Evolutionary conservation across 1,140 invertebrate genomes (phyloP).

Genomic region (Sipha flava): DNA sequence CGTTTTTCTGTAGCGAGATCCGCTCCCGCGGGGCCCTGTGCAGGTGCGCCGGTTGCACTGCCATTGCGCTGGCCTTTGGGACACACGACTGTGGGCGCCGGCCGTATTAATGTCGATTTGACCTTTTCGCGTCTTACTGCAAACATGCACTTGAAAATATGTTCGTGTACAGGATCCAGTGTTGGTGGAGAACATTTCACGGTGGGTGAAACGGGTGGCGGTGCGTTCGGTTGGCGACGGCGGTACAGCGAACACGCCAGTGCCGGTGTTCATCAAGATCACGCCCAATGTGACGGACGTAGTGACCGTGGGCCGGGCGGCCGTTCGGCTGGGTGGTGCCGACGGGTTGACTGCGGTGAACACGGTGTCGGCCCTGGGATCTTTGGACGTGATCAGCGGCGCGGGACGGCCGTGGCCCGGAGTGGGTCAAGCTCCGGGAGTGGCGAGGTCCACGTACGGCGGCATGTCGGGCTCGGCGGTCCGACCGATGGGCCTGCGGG

Average conservation of each 20-base stretch:
- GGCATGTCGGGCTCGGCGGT: slow-evolving; percentile 94
- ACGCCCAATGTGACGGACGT: slow-evolving; percentile 98
- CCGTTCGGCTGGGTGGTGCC: slow-evolving; percentile 65
- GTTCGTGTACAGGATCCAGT: slow-evolving; percentile 66
- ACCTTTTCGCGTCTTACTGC: too few species aligned
- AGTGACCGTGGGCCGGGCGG: slow-evolving; percentile 77
- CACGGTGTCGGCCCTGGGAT: slow-evolving; percentile 90
- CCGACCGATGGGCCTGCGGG: slow-evolving; percentile 80
- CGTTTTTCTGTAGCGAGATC: too few species aligned
- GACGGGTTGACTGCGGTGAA: slow-evolving; percentile 95
- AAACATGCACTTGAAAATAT: too few species aligned
- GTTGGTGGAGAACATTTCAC: slow-evolving; percentile 79
- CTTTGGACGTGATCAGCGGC: slow-evolving; percentile 63
- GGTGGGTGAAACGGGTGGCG: slow-evolving; percentile 75
- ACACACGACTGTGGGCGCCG: too few species aligned
- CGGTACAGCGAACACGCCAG: slow-evolving; percentile 42
- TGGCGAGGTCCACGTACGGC: slow-evolving; percentile 77
- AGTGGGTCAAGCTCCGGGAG: slow-evolving; percentile 55
- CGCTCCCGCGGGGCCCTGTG: too few species aligned
- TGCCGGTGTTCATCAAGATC: slow-evolving; percentile 96
- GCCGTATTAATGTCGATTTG: too few species aligned
- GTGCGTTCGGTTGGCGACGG: slow-evolving; percentile 43
- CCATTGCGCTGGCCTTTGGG: too few species aligned
- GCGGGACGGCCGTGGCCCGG: slow-evolving; percentile 69
- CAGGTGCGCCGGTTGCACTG: too few species aligned